A percentile compares a stretch with the other conserved stretches of the same genome.
Conservation (phyloP, 1,140 invertebrate genomes). For the Tetramorium simillimum region DNA sequence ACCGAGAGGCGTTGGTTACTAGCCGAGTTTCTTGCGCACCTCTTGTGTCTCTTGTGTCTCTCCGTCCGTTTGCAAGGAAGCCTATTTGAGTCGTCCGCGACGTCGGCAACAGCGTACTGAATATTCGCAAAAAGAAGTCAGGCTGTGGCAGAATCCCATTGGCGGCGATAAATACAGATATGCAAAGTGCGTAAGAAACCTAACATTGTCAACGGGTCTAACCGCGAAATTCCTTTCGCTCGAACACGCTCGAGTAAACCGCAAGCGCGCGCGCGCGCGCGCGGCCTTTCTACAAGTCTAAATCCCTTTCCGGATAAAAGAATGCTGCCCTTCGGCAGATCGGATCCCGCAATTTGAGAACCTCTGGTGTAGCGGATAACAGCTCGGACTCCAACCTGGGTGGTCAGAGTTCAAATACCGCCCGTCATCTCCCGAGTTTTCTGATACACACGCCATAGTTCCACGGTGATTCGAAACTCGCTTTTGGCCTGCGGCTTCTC, state of each 20-base stretch:
- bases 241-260: not conserved
- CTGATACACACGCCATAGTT: slow-evolving; percentile 54
- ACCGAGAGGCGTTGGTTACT: slow-evolving; percentile 12
- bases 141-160: not conserved
- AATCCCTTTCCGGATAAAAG: not conserved
- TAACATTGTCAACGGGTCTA: not conserved
- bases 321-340: not conserved
- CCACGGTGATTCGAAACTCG: slow-evolving; percentile 27
- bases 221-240: not conserved
- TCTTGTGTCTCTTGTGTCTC: slow-evolving; percentile 24
- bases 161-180: slow-evolving; percentile 6
- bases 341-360: slow-evolving; percentile 34
- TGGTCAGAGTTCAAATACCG: slow-evolving; percentile 62
- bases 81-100: not conserved
- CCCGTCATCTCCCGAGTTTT: slow-evolving; percentile 55
- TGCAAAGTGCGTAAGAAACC: not conserved
- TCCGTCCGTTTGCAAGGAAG: not conserved
- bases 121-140: slow-evolving; percentile 3
- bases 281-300: not conserved
- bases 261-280: no score
- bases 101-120: not conserved
- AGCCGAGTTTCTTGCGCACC: slow-evolving; percentile 13
- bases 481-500: not conserved
- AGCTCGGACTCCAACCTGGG: slow-evolving; percentile 54
- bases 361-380: slow-evolving; percentile 49